A percentile compares a stretch with the other conserved stretches of the same genome.
These are phyloP conservation scores for Ectemnius cavifrons DNA, from an alignment of 2,888 invertebrate species.

Conservation along the genomic window DNA sequence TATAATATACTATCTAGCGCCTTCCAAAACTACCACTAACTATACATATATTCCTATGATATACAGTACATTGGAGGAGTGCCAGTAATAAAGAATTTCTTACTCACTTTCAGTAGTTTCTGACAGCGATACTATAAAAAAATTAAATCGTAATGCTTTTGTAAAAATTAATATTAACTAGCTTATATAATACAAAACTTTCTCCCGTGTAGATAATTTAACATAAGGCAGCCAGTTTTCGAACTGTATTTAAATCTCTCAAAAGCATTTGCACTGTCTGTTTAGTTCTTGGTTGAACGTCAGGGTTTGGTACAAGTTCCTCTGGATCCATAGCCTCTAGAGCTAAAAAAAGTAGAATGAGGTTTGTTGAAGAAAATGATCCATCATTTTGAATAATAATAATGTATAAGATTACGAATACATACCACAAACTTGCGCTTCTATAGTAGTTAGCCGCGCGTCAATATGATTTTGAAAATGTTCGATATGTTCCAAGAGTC, in stretches of 20 bases:
- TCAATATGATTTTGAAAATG: conserved; percentile 87
- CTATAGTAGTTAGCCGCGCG: conserved; percentile 85
- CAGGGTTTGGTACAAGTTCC: conserved; percentile 80
- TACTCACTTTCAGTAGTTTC: too few species aligned
- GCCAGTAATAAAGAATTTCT: too few species aligned
- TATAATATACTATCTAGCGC: too few species aligned
- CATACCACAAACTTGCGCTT: conserved; percentile 85
- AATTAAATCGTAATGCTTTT: background rate
- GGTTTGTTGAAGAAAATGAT: background rate
- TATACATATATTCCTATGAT: too few species aligned
- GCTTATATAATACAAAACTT: conserved; percentile 1
- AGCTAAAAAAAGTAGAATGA: conserved; percentile 75
- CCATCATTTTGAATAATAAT: background rate
- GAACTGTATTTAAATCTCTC: conserved; percentile 85
- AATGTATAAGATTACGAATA: conserved; percentile 15
- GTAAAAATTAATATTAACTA: too few species aligned
- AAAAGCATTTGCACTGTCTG: conserved; percentile 87
- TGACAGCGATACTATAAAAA: conserved; percentile 8
- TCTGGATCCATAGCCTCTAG: conserved; percentile 83
- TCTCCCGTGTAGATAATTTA: conserved; percentile 47
- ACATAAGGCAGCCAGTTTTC: conserved; percentile 82
- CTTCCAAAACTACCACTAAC: too few species aligned
- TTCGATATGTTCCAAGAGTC: conserved; percentile 87
- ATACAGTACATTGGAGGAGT: too few species aligned
- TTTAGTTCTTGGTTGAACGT: conserved; percentile 83